Evolutionary conservation across 2,113 vertebrate genomes (phyloP), one percentile per base, ranked within the genome.

Genomic region (Psilopsiagon aymara): DNA sequence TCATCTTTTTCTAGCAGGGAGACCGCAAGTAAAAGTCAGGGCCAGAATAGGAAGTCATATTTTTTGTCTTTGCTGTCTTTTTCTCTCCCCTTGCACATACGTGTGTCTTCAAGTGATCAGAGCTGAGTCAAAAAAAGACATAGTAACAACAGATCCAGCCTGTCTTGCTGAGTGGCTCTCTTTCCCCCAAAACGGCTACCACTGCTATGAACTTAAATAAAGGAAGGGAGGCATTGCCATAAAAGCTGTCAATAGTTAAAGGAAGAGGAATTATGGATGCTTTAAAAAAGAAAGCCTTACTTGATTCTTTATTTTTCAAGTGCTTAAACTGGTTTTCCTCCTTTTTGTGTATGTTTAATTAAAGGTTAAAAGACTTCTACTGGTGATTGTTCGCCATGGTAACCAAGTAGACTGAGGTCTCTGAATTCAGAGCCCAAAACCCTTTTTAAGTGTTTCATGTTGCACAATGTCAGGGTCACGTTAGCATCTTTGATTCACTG

Each of bases 281-380:
- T 94, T 96, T 93, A 35, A 59, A 89, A 92, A 82, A 49, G 57
- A 73, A 90, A 82, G 60, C 76, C 82, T 88, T 94, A 39, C 76
- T 93, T 96, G 94, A 90, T 88, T 59, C 80, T 91, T 94, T 89
- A 88, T 95, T 96, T 96, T 94, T 96, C 91, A 89, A 94, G 93
- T 82, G 70, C 74, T 82, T 90, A 82, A 95, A 90, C 87, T 93
- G 67, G 49, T 97, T 92, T 95, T 91, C 67, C 78, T 94, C 49
- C 69, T 94, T 95, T 96, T 94, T 93, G 81, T 95, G 63, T 95
- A 77, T 91, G 82, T 91, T 96, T 97, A 96, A 97, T 97, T 95
- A 93, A 96, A 97, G 93, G 93, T 96, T 96, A 95, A 93, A 96
- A 95, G 93, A 82, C 70, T 96, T 90, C 82, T 96, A 59, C 75